phyloP scores from a whole-genome alignment of 2,888 invertebrate genomes.

The Hymenopus coronatus region DNA sequence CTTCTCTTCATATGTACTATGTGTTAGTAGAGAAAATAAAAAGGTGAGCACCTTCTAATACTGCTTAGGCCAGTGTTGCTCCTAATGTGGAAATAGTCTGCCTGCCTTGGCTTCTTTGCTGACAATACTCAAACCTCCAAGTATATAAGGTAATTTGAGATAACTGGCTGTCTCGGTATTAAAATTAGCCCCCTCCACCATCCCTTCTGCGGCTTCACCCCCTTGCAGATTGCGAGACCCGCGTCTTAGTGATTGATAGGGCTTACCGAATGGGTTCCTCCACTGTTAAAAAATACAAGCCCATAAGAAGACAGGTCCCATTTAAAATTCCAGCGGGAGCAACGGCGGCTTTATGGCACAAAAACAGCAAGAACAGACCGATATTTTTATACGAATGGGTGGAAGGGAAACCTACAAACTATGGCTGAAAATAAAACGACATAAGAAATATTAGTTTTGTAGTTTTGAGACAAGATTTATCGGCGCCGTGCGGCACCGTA shows the following conservation, averaged over 20 bases:
- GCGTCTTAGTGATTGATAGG: constrained; percentile 23
- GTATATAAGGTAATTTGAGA: constrained; percentile 25
- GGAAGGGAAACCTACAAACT: not conserved
- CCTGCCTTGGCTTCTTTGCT: not conserved
- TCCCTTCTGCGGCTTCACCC: not conserved
- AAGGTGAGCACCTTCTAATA: not conserved
- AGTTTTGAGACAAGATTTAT: constrained; percentile 11
- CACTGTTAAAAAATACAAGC: constrained; percentile 14
- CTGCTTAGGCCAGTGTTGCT: not conserved
- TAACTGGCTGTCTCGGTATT: constrained; percentile 24
- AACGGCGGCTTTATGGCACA: not conserved
- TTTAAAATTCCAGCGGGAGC: constrained; percentile 1
- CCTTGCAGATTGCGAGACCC: constrained; percentile 14
- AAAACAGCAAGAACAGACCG: not conserved
- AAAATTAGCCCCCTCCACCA: constrained; percentile 21
- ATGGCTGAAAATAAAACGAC: constrained; percentile 2
- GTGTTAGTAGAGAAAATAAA: no score
- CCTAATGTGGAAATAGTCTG: not conserved
- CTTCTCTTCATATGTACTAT: no score
- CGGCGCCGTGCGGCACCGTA: not conserved
- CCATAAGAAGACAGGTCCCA: constrained; percentile 19
- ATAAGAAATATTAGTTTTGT: constrained; percentile 1
- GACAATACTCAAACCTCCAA: constrained; percentile 9
- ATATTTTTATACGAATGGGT: constrained; percentile 4
- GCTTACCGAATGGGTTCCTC: constrained; percentile 10